Evolutionary conservation across 2,113 vertebrate species (phyloP).

Genomic region (Pseudonaja textilis): DNA sequence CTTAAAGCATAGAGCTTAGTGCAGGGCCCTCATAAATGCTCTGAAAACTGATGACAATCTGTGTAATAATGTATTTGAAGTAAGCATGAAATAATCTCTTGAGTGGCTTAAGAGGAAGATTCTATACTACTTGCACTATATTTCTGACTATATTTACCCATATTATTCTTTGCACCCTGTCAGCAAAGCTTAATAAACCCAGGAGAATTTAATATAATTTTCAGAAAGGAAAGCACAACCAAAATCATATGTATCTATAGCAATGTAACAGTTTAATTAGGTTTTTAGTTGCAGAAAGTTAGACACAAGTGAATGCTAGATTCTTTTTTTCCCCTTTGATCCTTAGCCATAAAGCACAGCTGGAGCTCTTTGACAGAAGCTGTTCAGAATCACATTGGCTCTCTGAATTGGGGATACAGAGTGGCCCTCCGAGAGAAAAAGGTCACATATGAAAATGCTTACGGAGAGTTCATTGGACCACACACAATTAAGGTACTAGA

Average conservation of each 20-base stretch:
- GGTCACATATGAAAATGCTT: constrained; percentile 75
- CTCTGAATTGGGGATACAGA: constrained; percentile 76
- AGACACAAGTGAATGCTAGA: not conserved
- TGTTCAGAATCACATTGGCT: constrained; percentile 75
- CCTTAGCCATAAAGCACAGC: constrained; percentile 68
- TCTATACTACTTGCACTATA: not conserved
- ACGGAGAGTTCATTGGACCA: constrained; percentile 73
- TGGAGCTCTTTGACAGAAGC: constrained; percentile 80
- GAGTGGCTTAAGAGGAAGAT: not conserved
- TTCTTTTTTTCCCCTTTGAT: constrained; percentile 15
- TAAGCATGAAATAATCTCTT: not conserved
- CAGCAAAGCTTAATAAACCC: not conserved
- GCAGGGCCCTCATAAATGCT: not conserved
- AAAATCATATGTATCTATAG: not conserved
- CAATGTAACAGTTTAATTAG: not conserved
- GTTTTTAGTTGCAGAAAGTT: not conserved
- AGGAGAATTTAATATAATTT: not conserved
- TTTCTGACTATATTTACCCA: not conserved
- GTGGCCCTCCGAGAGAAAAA: constrained; percentile 73
- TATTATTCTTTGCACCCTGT: not conserved
- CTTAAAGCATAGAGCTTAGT: not conserved
- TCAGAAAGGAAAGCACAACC: constrained; percentile 8
- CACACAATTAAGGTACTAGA: constrained; percentile 77
- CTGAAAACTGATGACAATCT: not conserved
- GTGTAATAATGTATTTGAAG: not conserved